Evolutionary conservation across 2,797 vertebrate genomes (phyloP).

Genomic region (Erpetoichthys calabaricus): DNA sequence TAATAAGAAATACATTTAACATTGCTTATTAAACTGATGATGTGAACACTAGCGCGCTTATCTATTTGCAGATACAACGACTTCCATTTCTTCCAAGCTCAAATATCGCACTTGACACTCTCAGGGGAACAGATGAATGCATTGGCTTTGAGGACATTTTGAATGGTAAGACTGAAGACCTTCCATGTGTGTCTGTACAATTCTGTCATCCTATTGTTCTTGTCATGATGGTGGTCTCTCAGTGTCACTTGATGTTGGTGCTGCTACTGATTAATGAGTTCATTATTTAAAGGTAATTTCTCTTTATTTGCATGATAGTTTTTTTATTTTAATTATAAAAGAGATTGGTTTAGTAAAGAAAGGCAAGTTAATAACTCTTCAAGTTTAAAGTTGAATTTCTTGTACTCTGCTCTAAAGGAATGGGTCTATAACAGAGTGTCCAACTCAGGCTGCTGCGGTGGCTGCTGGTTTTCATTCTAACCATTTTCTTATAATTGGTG

Average conservation of each 20-base stretch:
- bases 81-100: constrained; percentile 87
- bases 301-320: background rate
- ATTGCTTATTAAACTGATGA: background rate
- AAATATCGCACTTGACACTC: constrained; percentile 76
- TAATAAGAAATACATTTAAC: background rate
- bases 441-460: too few species aligned
- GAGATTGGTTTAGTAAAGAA: too few species aligned
- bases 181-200: too few species aligned
- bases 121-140: constrained; percentile 69
- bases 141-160: constrained; percentile 89
- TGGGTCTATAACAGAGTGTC: too few species aligned
- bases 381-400: too few species aligned
- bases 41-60: background rate
- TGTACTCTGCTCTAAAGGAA: too few species aligned
- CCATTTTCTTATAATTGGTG: too few species aligned
- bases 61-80: constrained; percentile 65
- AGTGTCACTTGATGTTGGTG: background rate
- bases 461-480: too few species aligned
- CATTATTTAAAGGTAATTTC: too few species aligned
- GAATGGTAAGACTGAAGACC: constrained; percentile 51
- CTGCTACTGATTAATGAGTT: too few species aligned
- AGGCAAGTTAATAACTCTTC: too few species aligned
- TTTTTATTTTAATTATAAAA: too few species aligned
- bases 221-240: background rate
- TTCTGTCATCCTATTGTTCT: background rate